Conservation (phyloP, 2,888 invertebrate genomes). For the Nomada fabriciana region DNA sequence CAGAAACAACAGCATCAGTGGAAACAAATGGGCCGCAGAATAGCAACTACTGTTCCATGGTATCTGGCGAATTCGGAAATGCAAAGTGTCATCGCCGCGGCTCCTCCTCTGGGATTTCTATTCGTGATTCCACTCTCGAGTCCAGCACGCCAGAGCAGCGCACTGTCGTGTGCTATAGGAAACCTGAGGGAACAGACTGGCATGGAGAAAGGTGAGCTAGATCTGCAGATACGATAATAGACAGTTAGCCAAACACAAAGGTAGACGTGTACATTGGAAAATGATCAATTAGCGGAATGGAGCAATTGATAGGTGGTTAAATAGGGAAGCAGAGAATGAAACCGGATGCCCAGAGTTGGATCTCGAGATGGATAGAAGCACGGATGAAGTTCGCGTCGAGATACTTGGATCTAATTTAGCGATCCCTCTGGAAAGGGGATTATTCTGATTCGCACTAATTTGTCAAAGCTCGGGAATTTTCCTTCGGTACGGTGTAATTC, state of each 20-base stretch:
- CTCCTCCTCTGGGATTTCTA: constrained; percentile 51
- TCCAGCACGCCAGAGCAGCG: constrained; percentile 8
- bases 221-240: constrained; percentile 6
- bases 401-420: constrained; percentile 12
- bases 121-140: constrained; percentile 20
- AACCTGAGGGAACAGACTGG: not conserved
- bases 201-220: constrained; percentile 9
- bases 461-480: not conserved
- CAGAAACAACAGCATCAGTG: constrained; percentile 30
- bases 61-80: constrained; percentile 55
- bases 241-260: constrained; percentile 5
- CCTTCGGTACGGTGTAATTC: not conserved
- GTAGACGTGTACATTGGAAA: not conserved
- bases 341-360: not conserved
- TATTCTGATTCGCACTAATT: not conserved
- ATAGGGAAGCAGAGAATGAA: not conserved
- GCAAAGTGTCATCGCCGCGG: constrained; percentile 48
- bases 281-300: constrained; percentile 27
- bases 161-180: not conserved
- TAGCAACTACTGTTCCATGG: constrained; percentile 36
- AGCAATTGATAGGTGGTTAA: constrained; percentile 22
- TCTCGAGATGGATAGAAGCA: not conserved
- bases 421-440: not conserved
- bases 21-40: constrained; percentile 53
- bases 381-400: not conserved